Percentiles rank a stretch among this genome's conserved stretches.
Conservation (phyloP, 2,797 vertebrate genomes). For the Macropodus opercularis region DNA sequence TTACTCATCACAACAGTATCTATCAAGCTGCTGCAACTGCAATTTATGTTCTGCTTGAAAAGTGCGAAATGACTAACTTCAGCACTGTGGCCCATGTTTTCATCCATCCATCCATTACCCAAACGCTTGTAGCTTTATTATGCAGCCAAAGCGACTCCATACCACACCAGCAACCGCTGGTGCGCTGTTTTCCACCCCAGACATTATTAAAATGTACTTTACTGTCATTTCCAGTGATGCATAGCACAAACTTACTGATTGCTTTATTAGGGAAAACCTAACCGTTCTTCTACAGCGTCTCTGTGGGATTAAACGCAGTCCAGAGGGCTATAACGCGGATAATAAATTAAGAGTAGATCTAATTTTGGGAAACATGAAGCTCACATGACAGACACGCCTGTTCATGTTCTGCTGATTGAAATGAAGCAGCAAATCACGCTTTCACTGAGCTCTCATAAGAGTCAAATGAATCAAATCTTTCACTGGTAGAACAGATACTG, state of each 20-base stretch:
- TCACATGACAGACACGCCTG: conserved; percentile 3
- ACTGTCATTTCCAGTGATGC: conserved; percentile 39
- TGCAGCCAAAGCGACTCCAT: no score
- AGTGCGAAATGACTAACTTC: not conserved
- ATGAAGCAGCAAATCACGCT: conserved; percentile 7
- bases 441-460: conserved; percentile 9
- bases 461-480: conserved; percentile 4
- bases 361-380: conserved; percentile 34
- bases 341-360: conserved; percentile 18
- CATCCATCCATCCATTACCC: no score
- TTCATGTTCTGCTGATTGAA: conserved; percentile 8
- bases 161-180: not conserved
- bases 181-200: conserved; percentile 10
- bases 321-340: conserved; percentile 9
- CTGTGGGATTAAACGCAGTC: conserved; percentile 30
- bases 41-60: not conserved
- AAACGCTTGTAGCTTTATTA: no score
- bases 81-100: no score
- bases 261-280: conserved; percentile 27
- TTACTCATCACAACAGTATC: not conserved
- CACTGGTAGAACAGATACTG: not conserved
- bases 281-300: conserved; percentile 25
- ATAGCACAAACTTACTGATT: conserved; percentile 22
- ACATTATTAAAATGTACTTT: conserved; percentile 46
- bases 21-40: not conserved